phyloP scores from a whole-genome alignment of 2,888 invertebrate genomes.

The Abrostola tripartita region DNA sequence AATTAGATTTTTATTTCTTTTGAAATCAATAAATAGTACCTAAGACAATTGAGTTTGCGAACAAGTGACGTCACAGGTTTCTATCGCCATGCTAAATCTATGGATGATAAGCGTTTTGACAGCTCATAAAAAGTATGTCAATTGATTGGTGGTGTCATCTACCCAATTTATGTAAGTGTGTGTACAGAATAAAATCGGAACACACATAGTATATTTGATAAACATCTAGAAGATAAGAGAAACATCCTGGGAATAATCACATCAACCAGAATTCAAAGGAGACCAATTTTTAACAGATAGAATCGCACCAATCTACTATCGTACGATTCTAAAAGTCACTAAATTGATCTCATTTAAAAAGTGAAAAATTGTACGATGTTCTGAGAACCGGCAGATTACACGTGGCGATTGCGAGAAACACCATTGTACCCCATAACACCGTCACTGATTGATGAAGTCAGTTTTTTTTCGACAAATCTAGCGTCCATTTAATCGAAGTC shows the following conservation, averaged over 20 bases:
- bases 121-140: too few relatives aligned
- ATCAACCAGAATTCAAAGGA: constrained; percentile 38
- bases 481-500: constrained; percentile 75
- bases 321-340: constrained; percentile 57
- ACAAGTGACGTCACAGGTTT: too few relatives aligned
- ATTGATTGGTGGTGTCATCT: too few relatives aligned
- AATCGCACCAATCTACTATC: constrained; percentile 50
- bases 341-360: constrained; percentile 78
- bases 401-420: constrained; percentile 74
- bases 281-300: constrained; percentile 57
- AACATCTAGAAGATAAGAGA: constrained; percentile 6
- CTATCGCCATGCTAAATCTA: too few relatives aligned
- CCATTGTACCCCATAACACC: constrained; percentile 85
- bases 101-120: too few relatives aligned
- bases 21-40: too few relatives aligned
- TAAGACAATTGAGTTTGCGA: too few relatives aligned
- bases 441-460: constrained; percentile 85
- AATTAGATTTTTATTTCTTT: too few relatives aligned
- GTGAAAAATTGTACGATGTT: constrained; percentile 78
- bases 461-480: constrained; percentile 79
- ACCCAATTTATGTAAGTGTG: too few relatives aligned
- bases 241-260: constrained; percentile 25
- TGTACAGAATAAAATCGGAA: too few relatives aligned
- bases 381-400: constrained; percentile 79
- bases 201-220: constrained; percentile 17